Evolutionary conservation across 2,888 invertebrate genomes (phyloP), one percentile per base, ranked within the genome.

Genomic region (Chrysolina americana): DNA sequence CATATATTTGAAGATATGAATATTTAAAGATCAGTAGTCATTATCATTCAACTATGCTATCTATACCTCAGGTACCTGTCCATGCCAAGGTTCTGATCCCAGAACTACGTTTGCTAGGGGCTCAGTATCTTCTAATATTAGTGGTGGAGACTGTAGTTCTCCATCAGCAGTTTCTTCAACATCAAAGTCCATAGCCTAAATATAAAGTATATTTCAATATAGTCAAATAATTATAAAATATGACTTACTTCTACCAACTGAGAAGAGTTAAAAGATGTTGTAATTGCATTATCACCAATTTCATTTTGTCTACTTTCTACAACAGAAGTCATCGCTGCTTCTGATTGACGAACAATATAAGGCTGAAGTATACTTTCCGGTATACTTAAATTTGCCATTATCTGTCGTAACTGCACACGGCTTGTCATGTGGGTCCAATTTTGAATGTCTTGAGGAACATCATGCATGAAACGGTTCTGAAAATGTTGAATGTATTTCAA

Each of bases 1-100:
- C 28, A 3, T 8, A 36, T 8, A 36, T 36, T 50, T 19, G 13
- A 50, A 50, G 6, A 21, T 17, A 19, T 13, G 19, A 44, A 62
- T 62, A 62, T 13, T 41, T 23, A 19, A 41, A 21, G 19, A 21
- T 17, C 5, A 44, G 19, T 19, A 41, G 1, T 65, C 17, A 36
- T 4, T 36, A 53, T 53, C 53, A 21, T 21, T 53, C 19, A 21
- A 53, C 21, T 53, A 53, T 53, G 53, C 53, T 53, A 86, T 86
- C 53, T 53, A 86, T 86, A 91, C 91, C 70, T 89, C 85, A 71
- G 92, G 92, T 83, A 93, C 90, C 86, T 91, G 90, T 84, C 87
- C 86, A 83, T 93, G 92, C 93, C 93, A 93, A 1, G 89, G 82
- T 82, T 91, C 91, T 1, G 91, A 89, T 44, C 91, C 91, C 65